Percentiles rank a stretch among this genome's conserved stretches.
These are phyloP conservation scores for Euthynnus affinis DNA, from an alignment of 2,797 vertebrate species.

Conservation along the genomic window DNA sequence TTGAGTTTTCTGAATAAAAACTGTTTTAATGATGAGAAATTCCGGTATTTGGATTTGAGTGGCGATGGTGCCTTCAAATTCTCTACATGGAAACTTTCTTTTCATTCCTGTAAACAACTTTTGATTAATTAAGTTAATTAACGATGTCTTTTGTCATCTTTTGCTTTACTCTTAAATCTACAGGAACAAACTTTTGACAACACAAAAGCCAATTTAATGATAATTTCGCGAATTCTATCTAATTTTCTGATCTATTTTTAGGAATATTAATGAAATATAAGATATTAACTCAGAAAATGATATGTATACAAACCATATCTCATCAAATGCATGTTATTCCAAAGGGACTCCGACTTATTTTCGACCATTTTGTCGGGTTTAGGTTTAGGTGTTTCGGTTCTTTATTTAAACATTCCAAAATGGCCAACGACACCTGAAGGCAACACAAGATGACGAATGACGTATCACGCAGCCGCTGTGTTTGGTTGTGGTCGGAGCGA, in stretches of 20 bases:
- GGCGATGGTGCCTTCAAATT: conserved; percentile 12
- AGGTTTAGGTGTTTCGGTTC: too few relatives aligned
- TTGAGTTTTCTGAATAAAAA: not conserved
- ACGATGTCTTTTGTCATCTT: fast-evolving
- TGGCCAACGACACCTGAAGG: not conserved
- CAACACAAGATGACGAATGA: conserved; percentile 42
- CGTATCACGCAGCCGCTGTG: conserved; percentile 59
- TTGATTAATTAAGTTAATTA: not conserved
- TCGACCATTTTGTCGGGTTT: not conserved
- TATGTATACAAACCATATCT: fast-evolving
- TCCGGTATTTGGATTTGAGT: fast-evolving
- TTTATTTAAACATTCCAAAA: conserved; percentile 27
- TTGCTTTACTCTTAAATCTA: not conserved
- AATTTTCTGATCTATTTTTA: not conserved
- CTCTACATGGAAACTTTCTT: not conserved
- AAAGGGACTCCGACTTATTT: not conserved
- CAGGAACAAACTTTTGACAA: not conserved
- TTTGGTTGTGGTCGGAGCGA: conserved; percentile 57
- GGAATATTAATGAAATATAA: fast-evolving
- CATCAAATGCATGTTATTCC: not conserved
- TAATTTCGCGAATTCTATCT: not conserved
- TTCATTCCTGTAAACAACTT: not conserved
- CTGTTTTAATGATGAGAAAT: not conserved
- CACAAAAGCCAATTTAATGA: not conserved
- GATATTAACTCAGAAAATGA: not conserved